A percentile compares a stretch with the other conserved stretches of the same genome.
phyloP scores from a whole-genome alignment of 2,797 vertebrate species.

The Myotis findleyi region DNA sequence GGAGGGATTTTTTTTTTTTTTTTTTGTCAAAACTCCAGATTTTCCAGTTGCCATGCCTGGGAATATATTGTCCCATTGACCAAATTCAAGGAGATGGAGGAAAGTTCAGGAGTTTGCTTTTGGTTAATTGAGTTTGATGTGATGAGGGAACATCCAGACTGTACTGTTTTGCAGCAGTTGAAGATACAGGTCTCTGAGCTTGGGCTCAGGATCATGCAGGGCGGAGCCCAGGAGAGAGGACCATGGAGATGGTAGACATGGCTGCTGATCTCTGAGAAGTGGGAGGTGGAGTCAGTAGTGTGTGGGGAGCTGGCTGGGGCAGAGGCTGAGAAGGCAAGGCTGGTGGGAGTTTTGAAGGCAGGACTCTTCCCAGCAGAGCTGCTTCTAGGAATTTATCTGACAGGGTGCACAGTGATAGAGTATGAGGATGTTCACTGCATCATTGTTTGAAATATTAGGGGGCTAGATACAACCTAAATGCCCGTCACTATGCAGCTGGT shows the following conservation, averaged over 20 bases:
- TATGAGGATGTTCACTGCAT: background rate
- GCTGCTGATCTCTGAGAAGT: background rate
- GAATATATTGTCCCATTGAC: background rate
- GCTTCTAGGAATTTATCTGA: background rate
- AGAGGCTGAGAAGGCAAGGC: background rate
- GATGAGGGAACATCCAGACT: background rate
- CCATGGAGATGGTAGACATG: background rate
- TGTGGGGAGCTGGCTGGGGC: background rate
- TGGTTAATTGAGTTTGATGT: background rate
- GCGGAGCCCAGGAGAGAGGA: background rate
- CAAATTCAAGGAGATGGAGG: background rate
- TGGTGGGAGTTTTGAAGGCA: background rate
- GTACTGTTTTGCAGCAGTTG: background rate
- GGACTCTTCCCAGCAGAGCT: background rate
- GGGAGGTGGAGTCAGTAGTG: background rate
- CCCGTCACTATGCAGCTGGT: background rate
- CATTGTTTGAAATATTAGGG: background rate
- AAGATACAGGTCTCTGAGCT: background rate
- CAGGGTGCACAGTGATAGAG: background rate
- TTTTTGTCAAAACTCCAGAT: background rate
- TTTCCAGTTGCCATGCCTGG: background rate
- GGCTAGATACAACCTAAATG: background rate
- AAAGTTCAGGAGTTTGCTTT: background rate
- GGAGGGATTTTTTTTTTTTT: background rate
- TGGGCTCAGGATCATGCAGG: background rate